phyloP scores from a whole-genome alignment of 2,888 invertebrate genomes.

The Geophilus truncorum region DNA sequence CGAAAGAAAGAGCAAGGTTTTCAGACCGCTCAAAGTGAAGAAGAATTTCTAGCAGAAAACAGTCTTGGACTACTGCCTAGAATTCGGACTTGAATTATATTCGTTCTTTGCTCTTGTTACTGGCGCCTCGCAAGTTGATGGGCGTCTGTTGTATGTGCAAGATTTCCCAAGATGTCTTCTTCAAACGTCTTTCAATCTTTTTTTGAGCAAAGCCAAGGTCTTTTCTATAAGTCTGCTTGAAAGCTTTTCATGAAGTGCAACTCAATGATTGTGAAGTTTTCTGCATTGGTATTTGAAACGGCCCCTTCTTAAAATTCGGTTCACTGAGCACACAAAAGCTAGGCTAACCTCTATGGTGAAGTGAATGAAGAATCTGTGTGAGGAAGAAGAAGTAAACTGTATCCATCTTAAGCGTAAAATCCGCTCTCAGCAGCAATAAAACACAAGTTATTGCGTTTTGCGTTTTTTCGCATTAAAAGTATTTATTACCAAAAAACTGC shows the following conservation, averaged over 20 bases:
- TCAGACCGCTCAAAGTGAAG: not conserved
- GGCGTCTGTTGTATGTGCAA: constrained; percentile 1
- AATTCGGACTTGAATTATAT: not conserved
- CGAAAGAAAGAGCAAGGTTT: not conserved
- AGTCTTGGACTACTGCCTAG: not conserved
- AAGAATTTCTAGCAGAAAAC: not conserved
- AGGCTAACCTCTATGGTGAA: not conserved
- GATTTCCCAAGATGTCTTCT: constrained; percentile 10
- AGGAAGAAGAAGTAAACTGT: not conserved
- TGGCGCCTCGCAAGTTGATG: not conserved
- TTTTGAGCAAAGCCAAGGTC: not conserved
- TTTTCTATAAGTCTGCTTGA: constrained; percentile 10
- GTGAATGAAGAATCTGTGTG: not conserved
- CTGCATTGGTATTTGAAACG: constrained; percentile 10
- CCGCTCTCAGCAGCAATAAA: not conserved
- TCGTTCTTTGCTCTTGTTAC: not conserved
- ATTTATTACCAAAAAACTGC: too few species aligned
- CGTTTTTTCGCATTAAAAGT: not conserved
- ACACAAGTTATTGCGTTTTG: not conserved
- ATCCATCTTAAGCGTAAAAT: not conserved
- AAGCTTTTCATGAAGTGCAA: constrained; percentile 1
- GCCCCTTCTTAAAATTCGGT: constrained; percentile 10
- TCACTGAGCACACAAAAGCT: constrained; percentile 5
- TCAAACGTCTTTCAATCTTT: constrained; percentile 2
- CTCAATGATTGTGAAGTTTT: constrained; percentile 10